phyloP scores from a whole-genome alignment of 2,888 invertebrate genomes.

The Punctoribates punctum region DNA sequence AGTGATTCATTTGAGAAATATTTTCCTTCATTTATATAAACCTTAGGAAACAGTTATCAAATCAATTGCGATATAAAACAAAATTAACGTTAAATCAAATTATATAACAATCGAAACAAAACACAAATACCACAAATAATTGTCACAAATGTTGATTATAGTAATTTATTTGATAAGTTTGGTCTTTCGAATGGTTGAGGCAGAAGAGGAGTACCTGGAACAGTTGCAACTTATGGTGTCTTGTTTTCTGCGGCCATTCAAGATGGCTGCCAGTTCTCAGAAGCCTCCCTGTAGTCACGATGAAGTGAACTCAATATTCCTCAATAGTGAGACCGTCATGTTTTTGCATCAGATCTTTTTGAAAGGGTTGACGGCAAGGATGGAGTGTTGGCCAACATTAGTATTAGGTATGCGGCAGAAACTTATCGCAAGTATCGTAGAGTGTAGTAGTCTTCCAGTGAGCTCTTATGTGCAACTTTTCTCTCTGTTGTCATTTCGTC shows the following conservation, averaged over 20 bases:
- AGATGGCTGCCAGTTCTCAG: constrained; percentile 90
- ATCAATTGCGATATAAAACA: too few species aligned
- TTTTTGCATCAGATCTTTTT: constrained; percentile 91
- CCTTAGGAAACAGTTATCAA: too few species aligned
- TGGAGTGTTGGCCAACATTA: constrained; percentile 90
- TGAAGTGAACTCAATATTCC: constrained; percentile 87
- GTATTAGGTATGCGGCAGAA: constrained; percentile 68
- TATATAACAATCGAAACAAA: background rate
- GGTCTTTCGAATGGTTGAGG: constrained; percentile 86
- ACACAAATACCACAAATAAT: background rate
- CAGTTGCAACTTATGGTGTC: constrained; percentile 80
- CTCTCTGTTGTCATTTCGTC: constrained; percentile 23
- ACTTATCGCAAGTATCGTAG: background rate
- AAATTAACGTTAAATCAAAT: too few species aligned
- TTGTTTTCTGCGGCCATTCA: constrained; percentile 81
- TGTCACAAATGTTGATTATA: background rate
- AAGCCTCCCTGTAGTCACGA: constrained; percentile 88
- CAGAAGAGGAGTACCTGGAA: constrained; percentile 86
- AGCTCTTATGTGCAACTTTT: constrained; percentile 33
- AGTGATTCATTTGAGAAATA: too few species aligned
- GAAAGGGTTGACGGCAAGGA: constrained; percentile 81
- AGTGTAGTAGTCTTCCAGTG: constrained; percentile 5
- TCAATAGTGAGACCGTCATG: constrained; percentile 83
- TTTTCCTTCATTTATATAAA: too few species aligned
- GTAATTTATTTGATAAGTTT: constrained; percentile 58